Base-by-base conservation (phyloP, 2,113 vertebrate species). In the Rhipidura dahli region DNA sequence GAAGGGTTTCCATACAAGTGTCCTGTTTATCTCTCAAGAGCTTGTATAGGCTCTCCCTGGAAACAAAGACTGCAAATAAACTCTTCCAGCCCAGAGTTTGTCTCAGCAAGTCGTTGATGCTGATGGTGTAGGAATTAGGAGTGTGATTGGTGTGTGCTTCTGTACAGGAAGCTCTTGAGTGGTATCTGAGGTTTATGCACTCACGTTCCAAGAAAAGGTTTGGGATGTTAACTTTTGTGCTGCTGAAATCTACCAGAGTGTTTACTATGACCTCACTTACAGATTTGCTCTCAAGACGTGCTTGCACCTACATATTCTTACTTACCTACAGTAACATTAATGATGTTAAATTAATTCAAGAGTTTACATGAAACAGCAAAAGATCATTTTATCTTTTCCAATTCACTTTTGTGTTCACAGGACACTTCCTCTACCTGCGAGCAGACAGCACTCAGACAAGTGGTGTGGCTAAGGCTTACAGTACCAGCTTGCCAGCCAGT, bases 341-440 rank as follows among this genome's bases (percentile, higher is more conserved):
- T 23, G 20, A 44, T 24, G 9, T 49, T 76, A 59, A 77, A 87
- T 39, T 56, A 47, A 64, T 92, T 77, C 47, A 73, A 40, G 17
- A 59, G 24, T 56, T 23, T 47, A 68, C 78, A 60, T 56, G 82
- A 82, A 56, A 70, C 11, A 6, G 2, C 2, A 21, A 42, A 53
- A 39, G 39, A 39, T 68, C 1, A 2, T 60, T 40, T 53, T 76
- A 64, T 30, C 27, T 71, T 77, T 84, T 47, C 40, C 89, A 83
- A 51, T 87, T 70, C n/a, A 14, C 59, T 90, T 37, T 30, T 94
- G 23, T 89, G 60, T 69, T 87, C 64, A 33, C 87, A 99, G 99
- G 98, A 45, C 97, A 98, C 92, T 99, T 99, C 82, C 97, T 99
- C 64, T 98, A 98, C 89, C 91, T 99, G 70, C 96, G 95, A 91